Evolutionary conservation across 2,888 invertebrate genomes (phyloP), one percentile per base, ranked within the genome.

Genomic region (Heliconius sara): DNA sequence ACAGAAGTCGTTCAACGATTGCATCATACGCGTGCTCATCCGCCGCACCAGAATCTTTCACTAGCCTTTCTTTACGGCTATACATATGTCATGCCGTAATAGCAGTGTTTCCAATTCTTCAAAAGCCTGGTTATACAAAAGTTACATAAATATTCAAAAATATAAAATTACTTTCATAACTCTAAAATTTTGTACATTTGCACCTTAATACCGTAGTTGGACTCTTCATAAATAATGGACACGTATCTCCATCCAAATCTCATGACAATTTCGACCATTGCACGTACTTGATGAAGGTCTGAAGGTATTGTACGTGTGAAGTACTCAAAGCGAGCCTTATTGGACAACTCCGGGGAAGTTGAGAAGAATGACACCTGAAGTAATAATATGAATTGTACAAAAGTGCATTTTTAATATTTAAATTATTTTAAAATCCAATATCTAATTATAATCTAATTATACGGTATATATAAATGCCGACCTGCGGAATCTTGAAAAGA

Each of bases 21-120:
- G 96, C 96, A 92, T 99, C 98, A 92, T 98, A 98, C 81, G 97
- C 97, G 76, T 96, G 96, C 88, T 98, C 98, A 87, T 97, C 97
- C 3, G 99, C 99, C 47, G 99, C 98, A 19, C 99, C 99, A 0
- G 99, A 99, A 93, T 99, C 99, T 91, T 99, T 99, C 78, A 98
- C 98, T 68, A 99, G 96, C 88, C 98, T 98, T 90, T 99, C 99
- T 89, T 99, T 76, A 98, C 97, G 16, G 99, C 99, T 85, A 99
- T 98, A 94, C 99, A 99, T 91, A 99, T 98, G 86, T 97, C 97
- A 90, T 97, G 96, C 83, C 97, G 96, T 16, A 97, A 97, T 82
- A 99, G 94, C 68, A 98, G 94, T 84, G 98, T 98, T 91, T 99
- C 98, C 83, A 99, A 94, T 88, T 98, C 99, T 90, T 99, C 98